Percentiles rank a stretch among this genome's conserved stretches.
phyloP scores from a whole-genome alignment of 2,797 vertebrate species.

The Pseudocheirus occidentalis region DNA sequence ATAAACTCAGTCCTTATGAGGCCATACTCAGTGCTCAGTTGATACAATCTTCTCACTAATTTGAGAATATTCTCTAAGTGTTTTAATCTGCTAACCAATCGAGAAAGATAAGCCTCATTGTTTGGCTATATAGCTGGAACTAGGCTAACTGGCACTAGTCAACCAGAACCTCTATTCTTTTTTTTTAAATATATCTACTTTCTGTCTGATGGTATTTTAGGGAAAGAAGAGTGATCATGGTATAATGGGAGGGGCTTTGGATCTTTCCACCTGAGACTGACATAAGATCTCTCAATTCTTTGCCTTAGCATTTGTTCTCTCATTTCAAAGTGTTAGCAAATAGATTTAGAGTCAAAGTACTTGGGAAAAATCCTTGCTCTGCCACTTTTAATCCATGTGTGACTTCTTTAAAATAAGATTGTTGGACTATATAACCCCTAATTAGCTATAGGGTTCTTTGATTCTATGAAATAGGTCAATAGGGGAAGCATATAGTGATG shows the following conservation, averaged over 20 bases:
- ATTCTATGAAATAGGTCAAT: neutral
- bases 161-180: neutral
- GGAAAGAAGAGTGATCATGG: neutral
- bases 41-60: neutral
- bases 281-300: neutral
- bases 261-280: neutral
- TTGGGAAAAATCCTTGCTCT: neutral
- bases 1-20: neutral
- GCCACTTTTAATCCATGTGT: too few species aligned
- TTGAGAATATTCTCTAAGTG: neutral
- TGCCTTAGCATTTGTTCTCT: neutral
- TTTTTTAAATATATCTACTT: neutral
- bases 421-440: neutral
- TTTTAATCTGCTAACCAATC: neutral
- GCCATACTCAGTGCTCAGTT: neutral
- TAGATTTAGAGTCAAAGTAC: neutral
- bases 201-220: neutral
- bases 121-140: neutral
- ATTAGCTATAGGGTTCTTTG: neutral
- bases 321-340: neutral
- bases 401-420: neutral
- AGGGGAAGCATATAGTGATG: neutral
- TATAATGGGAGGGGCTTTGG: neutral
- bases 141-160: neutral
- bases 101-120: neutral